Evolutionary conservation across 2,113 vertebrate species (phyloP), one percentile per base, ranked within the genome.

Genomic region (Bombycilla garrulus): DNA sequence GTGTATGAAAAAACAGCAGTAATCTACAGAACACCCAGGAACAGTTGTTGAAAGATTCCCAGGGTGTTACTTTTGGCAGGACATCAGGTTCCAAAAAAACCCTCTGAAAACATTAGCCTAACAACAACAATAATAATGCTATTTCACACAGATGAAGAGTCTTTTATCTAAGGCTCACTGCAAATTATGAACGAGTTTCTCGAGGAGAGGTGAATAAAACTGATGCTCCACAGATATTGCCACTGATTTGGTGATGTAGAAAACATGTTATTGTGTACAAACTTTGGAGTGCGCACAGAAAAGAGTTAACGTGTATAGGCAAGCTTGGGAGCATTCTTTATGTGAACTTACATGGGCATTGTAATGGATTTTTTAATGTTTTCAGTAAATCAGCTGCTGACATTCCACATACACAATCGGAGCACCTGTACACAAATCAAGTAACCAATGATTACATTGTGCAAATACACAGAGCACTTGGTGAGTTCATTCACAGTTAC

Each of bases 11-110:
- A 96, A 96, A 90, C 79, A 97, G 76, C 80, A 86, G 25, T 81
- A 81, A 95, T 88, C 86, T 83, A 86, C 90, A 94, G 94, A 95
- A 93, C 94, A 96, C 94, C 95, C 95, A 97, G 95, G 82, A 96
- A 94, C 80, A 67, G 76, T 92, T 88, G 88, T 51, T 92, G 90
- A 94, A 95, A 95, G 92, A 92, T 84, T 96, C 94, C 57, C 80
- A 79, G 96, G 88, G 95, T 96, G 92, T 96, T 92, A 83, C 90
- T 90, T 94, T 74, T 96, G 96, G 94, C 94, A 96, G 96, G 93
- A 96, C 96, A 95, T 84, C 85, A 64, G 69, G 94, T 97, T 94
- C 96, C 82, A 92, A 67, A 60, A 94, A 96, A 96, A 95, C 18
- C n/a, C 69, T 79, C 86, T 84, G 72, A 95, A 94, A 96, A 82